These are phyloP conservation scores for Abscondita cerata DNA, from an alignment of 2,888 invertebrate genomes.

Conservation along the genomic window DNA sequence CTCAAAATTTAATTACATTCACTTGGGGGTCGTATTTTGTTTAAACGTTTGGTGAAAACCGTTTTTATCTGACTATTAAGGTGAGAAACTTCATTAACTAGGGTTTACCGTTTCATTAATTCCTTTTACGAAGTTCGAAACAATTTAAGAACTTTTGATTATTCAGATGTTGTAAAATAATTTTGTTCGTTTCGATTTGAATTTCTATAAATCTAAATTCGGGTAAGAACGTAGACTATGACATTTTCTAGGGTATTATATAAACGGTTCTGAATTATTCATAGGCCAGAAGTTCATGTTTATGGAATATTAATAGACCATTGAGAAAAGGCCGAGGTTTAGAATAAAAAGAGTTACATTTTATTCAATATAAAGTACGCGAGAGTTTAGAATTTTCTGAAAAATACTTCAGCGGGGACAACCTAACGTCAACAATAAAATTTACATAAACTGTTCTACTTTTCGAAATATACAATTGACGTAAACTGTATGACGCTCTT, in stretches of 20 bases:
- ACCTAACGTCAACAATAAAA: conserved; percentile 7
- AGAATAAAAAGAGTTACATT: conserved; percentile 14
- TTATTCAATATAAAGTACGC: conserved; percentile 10
- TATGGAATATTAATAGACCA: conserved; percentile 32
- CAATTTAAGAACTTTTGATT: no score
- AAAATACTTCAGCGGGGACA: not conserved
- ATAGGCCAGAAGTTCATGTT: conserved; percentile 29
- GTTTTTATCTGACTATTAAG: no score
- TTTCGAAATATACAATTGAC: not conserved
- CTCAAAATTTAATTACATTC: no score
- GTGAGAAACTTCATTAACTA: no score
- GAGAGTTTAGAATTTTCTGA: not conserved
- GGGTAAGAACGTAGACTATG: conserved; percentile 14
- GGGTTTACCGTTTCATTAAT: no score
- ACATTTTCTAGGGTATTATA: conserved; percentile 29
- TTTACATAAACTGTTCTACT: conserved; percentile 5
- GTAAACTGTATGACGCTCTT: not conserved
- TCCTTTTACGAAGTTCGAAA: no score
- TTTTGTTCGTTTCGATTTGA: not conserved
- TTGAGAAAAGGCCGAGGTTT: conserved; percentile 9
- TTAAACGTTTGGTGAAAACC: no score
- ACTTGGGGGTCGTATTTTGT: no score
- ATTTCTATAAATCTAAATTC: conserved; percentile 20
- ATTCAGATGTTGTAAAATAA: no score
- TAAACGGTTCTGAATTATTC: conserved; percentile 32